Evolutionary conservation across 2,797 vertebrate species (phyloP), one percentile per base, ranked within the genome.

Genomic region (Gephyroberyx darwinii): DNA sequence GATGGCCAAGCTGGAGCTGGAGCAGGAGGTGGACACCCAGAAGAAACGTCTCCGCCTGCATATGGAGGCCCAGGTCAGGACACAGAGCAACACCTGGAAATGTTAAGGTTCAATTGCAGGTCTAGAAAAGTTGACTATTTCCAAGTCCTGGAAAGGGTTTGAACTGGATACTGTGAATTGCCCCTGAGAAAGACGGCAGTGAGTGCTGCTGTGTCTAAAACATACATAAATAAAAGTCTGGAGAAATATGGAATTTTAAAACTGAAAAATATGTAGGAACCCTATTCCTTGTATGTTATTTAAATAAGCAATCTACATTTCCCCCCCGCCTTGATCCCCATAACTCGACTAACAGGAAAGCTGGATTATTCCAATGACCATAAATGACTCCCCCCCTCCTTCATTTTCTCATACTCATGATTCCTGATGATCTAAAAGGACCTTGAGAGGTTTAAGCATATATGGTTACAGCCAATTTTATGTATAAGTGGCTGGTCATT

Each of bases 21-120:
- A 99, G 67, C 93, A 96, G 45, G 94, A 97, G 66, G 92, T 98
- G 37, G 84, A 89, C 43, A 80, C 93, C 48, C 96, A 95, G 73
- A 97, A 93, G 78, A 96, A 92, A 71, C 93, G 95, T 2, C 89
- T 98, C 57, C 94, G 95, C 2, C 87, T 98, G 65, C 94, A 96
- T 83, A 94, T 97, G 93, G 96, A 99, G 84, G 90, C 96, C 0
- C 86, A 96, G 83, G 95, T 96, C 61, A 92, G 96, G 9, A 93
- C 90, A 83, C 91, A 94, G 93, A 95, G 93, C 84, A 37, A n/a
- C 19, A 48, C 10, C 8, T 56, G 26, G 13, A 9, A 63, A 52
- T 51, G 5, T 22, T 52, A 30, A 5, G 58, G 74, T 54, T 61
- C 19, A 8, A 22, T 14, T n/a, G 43, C 17, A 31, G 26, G 58